phyloP scores from a whole-genome alignment of 2,888 invertebrate genomes.

The Ceriagrion tenellum region DNA sequence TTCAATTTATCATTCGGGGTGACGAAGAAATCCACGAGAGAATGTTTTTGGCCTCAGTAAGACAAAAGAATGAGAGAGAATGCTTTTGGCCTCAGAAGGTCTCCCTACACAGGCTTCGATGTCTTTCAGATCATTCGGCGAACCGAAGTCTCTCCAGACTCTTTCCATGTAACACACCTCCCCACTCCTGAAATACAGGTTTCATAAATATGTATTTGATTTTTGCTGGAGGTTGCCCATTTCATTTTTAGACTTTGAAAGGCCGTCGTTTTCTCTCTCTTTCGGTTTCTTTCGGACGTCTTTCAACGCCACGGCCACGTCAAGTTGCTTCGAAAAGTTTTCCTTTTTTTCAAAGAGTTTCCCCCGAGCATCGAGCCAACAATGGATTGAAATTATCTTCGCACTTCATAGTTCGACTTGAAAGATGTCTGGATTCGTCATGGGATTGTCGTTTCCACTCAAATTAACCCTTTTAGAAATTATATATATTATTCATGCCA shows the following conservation, averaged over 20 bases:
- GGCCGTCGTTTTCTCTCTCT: constrained; percentile 33
- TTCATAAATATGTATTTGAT: constrained; percentile 67
- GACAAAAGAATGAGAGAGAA: too few relatives aligned
- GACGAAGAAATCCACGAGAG: too few relatives aligned
- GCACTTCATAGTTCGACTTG: constrained; percentile 35
- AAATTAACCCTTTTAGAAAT: constrained; percentile 11
- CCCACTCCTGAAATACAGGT: constrained; percentile 56
- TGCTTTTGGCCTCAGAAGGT: too few relatives aligned
- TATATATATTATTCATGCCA: constrained; percentile 21
- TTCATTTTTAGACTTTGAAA: constrained; percentile 42
- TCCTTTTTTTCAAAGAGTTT: constrained; percentile 9
- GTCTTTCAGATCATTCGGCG: constrained; percentile 38
- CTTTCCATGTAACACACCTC: constrained; percentile 19
- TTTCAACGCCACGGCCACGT: constrained; percentile 59
- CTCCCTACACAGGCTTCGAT: not conserved
- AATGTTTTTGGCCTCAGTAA: too few relatives aligned
- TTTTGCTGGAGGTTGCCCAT: constrained; percentile 39
- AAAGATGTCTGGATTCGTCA: constrained; percentile 6
- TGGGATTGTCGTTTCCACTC: constrained; percentile 19
- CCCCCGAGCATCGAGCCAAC: constrained; percentile 23
- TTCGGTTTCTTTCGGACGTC: constrained; percentile 43
- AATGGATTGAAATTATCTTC: constrained; percentile 45
- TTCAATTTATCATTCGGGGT: too few relatives aligned
- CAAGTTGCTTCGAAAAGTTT: constrained; percentile 42
- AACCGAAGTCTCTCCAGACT: not conserved